Evolutionary conservation across 92 coral and sea anemone species (phyloP).

Genomic region (Scolanthus callimorphus): DNA sequence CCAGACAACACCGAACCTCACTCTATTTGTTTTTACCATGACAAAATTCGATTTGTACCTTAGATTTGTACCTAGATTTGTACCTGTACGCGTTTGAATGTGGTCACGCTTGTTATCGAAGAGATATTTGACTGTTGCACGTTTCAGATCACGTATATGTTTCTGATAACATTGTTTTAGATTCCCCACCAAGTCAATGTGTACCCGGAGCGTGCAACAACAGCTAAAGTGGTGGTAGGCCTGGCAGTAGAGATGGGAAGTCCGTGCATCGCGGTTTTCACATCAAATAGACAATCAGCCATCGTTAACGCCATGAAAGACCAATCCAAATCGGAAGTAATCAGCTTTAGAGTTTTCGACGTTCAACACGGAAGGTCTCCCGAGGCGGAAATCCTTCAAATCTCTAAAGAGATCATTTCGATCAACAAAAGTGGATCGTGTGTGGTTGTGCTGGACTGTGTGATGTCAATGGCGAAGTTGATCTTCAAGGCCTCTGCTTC

Average conservation of each 20-base stretch:
- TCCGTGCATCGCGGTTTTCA: slow-evolving; percentile 29
- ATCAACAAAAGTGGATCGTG: slow-evolving; percentile 53
- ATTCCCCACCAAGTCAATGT: slow-evolving; percentile 20
- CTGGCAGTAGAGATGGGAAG: slow-evolving; percentile 45
- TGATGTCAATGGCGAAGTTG: slow-evolving; percentile 10
- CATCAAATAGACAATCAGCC: slow-evolving; percentile 4
- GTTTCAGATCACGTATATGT: no score
- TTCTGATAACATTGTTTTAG: no score
- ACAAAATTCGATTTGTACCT: no score
- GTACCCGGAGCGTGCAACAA: slow-evolving; percentile 22
- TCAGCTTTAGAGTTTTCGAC: slow-evolving; percentile 18
- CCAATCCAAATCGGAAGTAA: slow-evolving; percentile 4
- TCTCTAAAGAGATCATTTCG: slow-evolving; percentile 37
- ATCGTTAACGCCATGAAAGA: slow-evolving; percentile 6
- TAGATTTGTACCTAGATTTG: no score
- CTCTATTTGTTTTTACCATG: no score
- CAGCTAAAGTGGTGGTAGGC: slow-evolving; percentile 23
- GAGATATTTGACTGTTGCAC: background rate
- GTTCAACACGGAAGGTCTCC: slow-evolving; percentile 4
- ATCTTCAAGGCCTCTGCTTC: slow-evolving; percentile 27
- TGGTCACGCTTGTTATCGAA: no score
- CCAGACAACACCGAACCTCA: no score
- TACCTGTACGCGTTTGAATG: no score
- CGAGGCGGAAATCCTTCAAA: slow-evolving; percentile 10
- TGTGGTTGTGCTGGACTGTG: slow-evolving; percentile 47